phyloP scores from a whole-genome alignment of 1,140 invertebrate species.

The Odontomachus brunneus region DNA sequence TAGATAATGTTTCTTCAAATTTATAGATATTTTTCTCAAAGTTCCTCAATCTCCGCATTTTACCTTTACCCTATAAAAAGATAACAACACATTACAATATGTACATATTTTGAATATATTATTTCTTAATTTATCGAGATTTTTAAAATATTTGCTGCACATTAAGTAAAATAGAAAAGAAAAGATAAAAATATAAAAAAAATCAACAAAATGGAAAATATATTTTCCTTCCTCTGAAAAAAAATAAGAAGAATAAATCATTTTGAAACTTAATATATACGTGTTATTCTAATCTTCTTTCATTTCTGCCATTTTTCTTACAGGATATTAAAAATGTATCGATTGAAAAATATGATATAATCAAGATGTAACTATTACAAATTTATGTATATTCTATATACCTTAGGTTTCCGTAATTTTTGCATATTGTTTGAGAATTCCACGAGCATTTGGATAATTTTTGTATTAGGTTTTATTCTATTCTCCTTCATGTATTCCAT shows the following conservation, averaged over 20 bases:
- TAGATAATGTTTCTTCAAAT: slow-evolving; percentile 48
- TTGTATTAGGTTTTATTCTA: slow-evolving; percentile 86
- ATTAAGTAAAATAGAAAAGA: neutral
- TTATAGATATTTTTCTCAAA: slow-evolving; percentile 16
- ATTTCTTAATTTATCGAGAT: slow-evolving; percentile 21
- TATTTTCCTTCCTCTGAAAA: neutral
- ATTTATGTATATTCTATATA: slow-evolving; percentile 71
- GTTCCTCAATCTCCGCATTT: neutral
- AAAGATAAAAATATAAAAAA: too few relatives aligned
- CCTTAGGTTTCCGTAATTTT: slow-evolving; percentile 83
- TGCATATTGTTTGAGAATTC: slow-evolving; percentile 85
- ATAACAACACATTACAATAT: neutral
- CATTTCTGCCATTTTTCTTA: neutral
- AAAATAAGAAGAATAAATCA: neutral
- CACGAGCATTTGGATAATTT: slow-evolving; percentile 86
- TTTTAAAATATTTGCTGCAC: neutral
- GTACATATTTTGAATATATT: slow-evolving; percentile 10
- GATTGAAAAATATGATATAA: too few relatives aligned
- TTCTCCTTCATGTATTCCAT: slow-evolving; percentile 88
- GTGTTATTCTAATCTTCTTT: neutral
- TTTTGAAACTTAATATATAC: slow-evolving; percentile 12
- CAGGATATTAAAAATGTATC: too few relatives aligned
- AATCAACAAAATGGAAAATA: neutral
- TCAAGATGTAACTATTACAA: neutral
- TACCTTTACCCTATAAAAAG: slow-evolving; percentile 25